Conservation (phyloP, 2,888 invertebrate species). For the Trisateles emortualis region DNA sequence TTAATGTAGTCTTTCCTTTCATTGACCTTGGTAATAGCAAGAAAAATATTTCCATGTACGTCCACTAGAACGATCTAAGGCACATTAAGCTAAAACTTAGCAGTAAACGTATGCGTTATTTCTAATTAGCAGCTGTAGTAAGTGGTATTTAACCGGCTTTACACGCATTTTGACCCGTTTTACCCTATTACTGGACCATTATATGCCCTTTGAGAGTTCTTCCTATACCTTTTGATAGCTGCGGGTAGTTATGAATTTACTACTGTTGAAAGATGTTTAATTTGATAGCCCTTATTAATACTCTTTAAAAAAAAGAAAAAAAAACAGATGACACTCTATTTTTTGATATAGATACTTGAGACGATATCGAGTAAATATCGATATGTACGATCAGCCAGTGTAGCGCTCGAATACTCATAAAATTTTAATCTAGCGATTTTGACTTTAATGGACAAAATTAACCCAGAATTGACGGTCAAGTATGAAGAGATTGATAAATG, state of each 20-base stretch:
- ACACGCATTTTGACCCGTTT: conserved; percentile 55
- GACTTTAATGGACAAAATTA: no score
- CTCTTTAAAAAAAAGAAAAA: no score
- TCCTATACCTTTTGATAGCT: conserved; percentile 27
- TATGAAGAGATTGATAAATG: no score
- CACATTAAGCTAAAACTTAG: conserved; percentile 50
- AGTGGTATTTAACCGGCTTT: conserved; percentile 50
- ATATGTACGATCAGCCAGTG: no score
- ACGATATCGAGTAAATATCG: no score
- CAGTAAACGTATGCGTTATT: conserved; percentile 46
- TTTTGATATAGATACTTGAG: no score
- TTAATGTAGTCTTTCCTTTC: neutral
- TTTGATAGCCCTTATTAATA: neutral
- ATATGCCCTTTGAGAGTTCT: conserved; percentile 51
- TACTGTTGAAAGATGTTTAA: conserved; percentile 2
- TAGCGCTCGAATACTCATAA: no score
- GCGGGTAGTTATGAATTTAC: conserved; percentile 10
- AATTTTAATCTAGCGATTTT: no score
- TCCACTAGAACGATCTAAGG: conserved; percentile 29
- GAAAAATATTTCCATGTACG: conserved; percentile 18
- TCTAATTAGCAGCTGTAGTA: conserved; percentile 53
- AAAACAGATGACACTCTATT: no score
- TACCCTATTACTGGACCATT: conserved; percentile 58
- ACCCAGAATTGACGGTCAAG: no score
- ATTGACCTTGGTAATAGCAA: conserved; percentile 1